phyloP scores from a whole-genome alignment of 2,113 vertebrate species.

The Vombatus ursinus region DNA sequence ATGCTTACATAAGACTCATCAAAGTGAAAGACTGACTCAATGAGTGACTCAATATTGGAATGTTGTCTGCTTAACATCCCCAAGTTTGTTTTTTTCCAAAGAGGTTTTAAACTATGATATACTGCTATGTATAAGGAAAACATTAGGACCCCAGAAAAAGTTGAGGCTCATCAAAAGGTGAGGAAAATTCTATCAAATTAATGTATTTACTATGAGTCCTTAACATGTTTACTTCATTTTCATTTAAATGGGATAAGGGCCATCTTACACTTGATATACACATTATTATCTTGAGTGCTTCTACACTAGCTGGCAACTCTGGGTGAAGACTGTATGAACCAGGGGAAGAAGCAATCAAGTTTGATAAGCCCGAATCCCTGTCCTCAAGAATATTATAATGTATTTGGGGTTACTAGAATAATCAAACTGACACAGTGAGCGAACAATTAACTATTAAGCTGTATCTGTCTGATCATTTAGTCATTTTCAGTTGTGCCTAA shows the following conservation, averaged over 20 bases:
- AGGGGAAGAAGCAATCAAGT: neutral
- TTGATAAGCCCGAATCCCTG: slow-evolving; percentile 28
- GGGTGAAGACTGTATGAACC: neutral
- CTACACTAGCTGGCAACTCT: neutral
- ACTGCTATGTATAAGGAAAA: neutral
- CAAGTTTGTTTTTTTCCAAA: neutral
- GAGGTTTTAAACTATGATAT: neutral
- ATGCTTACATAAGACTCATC: neutral
- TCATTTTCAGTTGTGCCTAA: neutral
- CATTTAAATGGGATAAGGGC: neutral
- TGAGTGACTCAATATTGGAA: neutral
- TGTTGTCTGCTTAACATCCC: neutral
- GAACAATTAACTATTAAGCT: slow-evolving; percentile 15
- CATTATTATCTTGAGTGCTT: neutral
- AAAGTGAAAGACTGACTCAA: neutral
- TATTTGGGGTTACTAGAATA: slow-evolving; percentile 57
- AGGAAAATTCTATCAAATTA: neutral
- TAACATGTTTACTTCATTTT: neutral
- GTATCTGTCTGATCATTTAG: neutral
- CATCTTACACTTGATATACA: neutral
- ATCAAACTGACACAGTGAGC: slow-evolving; percentile 49
- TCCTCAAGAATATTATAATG: slow-evolving; percentile 66
- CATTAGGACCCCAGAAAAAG: neutral
- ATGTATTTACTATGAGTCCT: neutral
- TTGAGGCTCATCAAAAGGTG: neutral